These are phyloP conservation scores for Andrena haemorrhoa DNA, from an alignment of 2,888 invertebrate species.

Conservation along the genomic window DNA sequence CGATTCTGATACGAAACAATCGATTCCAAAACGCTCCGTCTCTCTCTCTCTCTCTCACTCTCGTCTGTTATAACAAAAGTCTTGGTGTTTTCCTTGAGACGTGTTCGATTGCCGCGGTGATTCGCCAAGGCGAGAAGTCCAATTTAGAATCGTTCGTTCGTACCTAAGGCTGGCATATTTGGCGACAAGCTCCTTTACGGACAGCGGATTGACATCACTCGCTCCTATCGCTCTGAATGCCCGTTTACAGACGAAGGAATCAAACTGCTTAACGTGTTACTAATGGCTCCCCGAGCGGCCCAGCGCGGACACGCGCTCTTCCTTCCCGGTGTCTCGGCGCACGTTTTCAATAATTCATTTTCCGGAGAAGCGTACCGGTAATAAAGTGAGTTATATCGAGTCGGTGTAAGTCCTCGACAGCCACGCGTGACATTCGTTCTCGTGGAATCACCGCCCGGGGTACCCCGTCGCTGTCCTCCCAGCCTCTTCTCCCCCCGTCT, in stretches of 20 bases:
- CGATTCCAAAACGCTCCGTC: slow-evolving; percentile 24
- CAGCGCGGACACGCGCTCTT: slow-evolving; percentile 36
- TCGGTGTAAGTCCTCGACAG: slow-evolving; percentile 61
- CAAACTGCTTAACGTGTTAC: slow-evolving; percentile 33
- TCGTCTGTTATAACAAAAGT: no score
- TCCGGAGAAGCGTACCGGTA: slow-evolving; percentile 48
- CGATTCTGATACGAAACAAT: slow-evolving; percentile 37
- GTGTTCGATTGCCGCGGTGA: no score
- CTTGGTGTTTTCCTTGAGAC: no score
- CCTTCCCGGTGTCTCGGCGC: slow-evolving; percentile 24
- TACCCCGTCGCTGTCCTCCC: neutral
- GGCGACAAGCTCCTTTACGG: neutral
- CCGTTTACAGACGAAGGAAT: neutral
- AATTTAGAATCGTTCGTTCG: neutral
- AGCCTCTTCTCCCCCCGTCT: neutral
- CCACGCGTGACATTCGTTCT: slow-evolving; percentile 56
- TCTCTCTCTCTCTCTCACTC: neutral
- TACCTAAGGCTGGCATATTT: neutral
- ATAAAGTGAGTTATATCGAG: slow-evolving; percentile 66
- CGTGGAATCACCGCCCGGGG: slow-evolving; percentile 59
- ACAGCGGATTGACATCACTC: neutral
- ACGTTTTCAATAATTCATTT: slow-evolving; percentile 70
- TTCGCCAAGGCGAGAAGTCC: neutral
- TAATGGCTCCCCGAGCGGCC: slow-evolving; percentile 54
- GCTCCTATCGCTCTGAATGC: slow-evolving; percentile 22